Evolutionary conservation across 2,113 vertebrate genomes (phyloP).

Genomic region (Cariama cristata): DNA sequence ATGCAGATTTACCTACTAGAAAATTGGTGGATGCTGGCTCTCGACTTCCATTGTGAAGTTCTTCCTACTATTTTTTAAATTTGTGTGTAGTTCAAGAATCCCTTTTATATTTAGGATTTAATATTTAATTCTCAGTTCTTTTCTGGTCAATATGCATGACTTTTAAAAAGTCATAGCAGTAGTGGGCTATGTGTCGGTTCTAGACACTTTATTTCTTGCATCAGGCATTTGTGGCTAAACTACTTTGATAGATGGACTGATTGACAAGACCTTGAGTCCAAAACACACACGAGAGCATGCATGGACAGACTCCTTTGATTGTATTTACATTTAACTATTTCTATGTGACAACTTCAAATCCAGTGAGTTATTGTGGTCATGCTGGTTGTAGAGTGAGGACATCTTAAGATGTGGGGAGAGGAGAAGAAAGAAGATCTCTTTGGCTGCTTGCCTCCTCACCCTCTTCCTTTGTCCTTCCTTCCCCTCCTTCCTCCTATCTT

Average conservation of each 20-base stretch:
- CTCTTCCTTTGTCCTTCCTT: not conserved
- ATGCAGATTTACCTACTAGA: not conserved
- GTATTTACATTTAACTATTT: not conserved
- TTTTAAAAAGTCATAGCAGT: not conserved
- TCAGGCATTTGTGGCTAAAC: not conserved
- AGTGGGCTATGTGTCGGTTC: not conserved
- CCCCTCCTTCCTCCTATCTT: not conserved
- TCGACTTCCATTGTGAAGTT: not conserved
- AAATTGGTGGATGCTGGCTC: not conserved
- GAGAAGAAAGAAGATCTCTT: not conserved
- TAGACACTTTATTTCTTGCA: not conserved
- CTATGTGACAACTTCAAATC: not conserved
- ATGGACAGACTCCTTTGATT: not conserved
- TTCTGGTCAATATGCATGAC: not conserved
- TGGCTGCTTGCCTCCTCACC: not conserved
- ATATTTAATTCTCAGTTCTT: not conserved
- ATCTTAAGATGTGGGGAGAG: not conserved
- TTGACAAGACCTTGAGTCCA: not conserved
- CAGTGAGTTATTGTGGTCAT: not conserved
- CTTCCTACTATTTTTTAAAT: not conserved
- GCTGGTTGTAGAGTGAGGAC: not conserved
- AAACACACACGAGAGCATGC: rapidly evolving
- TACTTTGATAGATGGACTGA: not conserved
- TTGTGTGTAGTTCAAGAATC: not conserved
- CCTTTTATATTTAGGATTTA: not conserved